A percentile compares a stretch with the other conserved stretches of the same genome.
Conservation (phyloP, 35 echinoderm and acorn worm genomes). For the Strongylocentrotus purpuratus region DNA sequence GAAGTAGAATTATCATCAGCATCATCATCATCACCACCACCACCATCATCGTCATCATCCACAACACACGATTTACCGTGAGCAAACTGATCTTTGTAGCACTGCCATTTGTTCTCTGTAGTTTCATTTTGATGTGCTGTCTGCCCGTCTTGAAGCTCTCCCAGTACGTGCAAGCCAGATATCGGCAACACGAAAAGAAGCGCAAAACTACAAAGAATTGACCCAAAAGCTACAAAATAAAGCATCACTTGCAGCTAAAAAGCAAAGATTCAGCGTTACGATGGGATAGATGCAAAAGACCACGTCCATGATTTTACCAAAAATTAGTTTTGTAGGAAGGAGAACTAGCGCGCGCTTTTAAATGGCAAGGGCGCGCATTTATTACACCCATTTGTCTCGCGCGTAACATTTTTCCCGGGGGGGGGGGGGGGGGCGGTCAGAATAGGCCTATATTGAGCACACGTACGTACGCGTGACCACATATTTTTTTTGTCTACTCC, state of each 20-base stretch:
- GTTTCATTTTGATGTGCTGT: not conserved
- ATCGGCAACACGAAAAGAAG: not conserved
- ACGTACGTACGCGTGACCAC: no score
- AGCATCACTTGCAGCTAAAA: not conserved
- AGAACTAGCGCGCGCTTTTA: not conserved
- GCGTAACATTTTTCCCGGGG: not conserved
- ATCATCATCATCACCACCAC: not conserved
- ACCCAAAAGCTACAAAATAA: not conserved
- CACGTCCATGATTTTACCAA: not conserved
- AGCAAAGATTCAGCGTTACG: not conserved
- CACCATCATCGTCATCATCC: not conserved
- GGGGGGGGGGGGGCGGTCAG: no score
- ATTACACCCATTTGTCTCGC: not conserved
- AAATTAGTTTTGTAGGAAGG: not conserved
- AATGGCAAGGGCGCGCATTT: not conserved
- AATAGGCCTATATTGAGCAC: no score
- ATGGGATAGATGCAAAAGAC: not conserved
- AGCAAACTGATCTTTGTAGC: not conserved
- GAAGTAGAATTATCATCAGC: not conserved
- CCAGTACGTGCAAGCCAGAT: not conserved
- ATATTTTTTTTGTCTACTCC: no score
- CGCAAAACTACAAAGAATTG: not conserved
- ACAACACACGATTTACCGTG: not conserved
- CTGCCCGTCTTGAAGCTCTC: not conserved
- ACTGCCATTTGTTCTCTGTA: not conserved